Conservation (phyloP, 2,113 vertebrate species). For the Lophotis ruficrista region DNA sequence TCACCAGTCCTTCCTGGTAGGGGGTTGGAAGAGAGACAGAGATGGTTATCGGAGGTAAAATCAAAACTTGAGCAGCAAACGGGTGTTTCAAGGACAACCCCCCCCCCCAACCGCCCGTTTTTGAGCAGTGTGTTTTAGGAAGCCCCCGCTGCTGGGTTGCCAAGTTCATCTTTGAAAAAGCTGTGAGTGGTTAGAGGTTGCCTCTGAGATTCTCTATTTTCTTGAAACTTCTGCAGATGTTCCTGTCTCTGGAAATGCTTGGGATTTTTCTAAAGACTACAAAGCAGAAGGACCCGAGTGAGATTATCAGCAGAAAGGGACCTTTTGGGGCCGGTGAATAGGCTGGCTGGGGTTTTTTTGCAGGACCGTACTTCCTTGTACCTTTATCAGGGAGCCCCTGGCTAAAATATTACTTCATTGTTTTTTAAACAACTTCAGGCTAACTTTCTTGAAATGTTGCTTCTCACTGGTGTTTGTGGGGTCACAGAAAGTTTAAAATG, state of each 20-base stretch:
- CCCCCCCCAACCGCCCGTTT: accelerated
- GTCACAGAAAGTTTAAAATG: conserved; percentile 1
- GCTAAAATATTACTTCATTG: neutral
- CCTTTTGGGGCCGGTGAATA: neutral
- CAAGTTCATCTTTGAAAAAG: neutral
- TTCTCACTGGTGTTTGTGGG: neutral
- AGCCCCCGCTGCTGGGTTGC: neutral
- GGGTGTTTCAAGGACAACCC: neutral
- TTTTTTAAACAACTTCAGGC: neutral
- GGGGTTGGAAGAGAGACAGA: conserved; percentile 31
- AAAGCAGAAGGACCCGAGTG: neutral
- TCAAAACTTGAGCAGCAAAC: neutral
- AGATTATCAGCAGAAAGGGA: neutral
- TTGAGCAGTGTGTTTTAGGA: neutral
- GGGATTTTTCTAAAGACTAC: conserved; percentile 7
- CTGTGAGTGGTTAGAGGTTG: neutral
- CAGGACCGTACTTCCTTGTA: neutral
- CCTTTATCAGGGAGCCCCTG: neutral
- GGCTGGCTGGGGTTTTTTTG: neutral
- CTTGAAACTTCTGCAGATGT: conserved; percentile 33
- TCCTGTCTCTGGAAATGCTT: neutral
- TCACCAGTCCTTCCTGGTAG: conserved; percentile 41
- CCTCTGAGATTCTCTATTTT: neutral
- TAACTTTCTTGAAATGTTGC: neutral
- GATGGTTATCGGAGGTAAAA: neutral